These are phyloP conservation scores for Leucosticte australis DNA, from an alignment of 2,113 vertebrate species.

Conservation along the genomic window DNA sequence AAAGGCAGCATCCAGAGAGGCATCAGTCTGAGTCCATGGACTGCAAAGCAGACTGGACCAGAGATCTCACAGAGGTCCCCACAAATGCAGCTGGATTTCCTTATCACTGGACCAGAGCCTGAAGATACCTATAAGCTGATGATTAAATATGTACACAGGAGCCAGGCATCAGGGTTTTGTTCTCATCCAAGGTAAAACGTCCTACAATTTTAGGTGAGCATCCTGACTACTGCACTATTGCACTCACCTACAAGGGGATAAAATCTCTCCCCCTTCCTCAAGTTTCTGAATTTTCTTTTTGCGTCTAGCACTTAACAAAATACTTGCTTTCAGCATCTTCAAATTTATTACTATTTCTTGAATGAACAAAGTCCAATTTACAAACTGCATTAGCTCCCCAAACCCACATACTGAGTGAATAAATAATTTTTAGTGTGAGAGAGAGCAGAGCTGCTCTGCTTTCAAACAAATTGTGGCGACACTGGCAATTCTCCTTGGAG, in stretches of 20 bases:
- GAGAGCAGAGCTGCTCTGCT: not conserved
- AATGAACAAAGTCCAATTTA: constrained; percentile 12
- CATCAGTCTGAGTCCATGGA: not conserved
- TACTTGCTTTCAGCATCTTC: not conserved
- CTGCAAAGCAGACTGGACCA: not conserved
- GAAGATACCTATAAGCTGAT: not conserved
- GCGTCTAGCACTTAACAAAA: not conserved
- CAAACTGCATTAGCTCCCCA: not conserved
- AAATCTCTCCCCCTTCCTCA: not conserved
- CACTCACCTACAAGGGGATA: not conserved
- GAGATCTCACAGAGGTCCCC: not conserved
- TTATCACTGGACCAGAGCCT: not conserved
- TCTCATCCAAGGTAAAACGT: not conserved
- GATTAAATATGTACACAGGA: not conserved
- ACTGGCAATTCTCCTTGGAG: not conserved
- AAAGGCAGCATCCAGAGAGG: not conserved
- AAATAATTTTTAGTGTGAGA: not conserved
- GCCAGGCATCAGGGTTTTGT: not conserved
- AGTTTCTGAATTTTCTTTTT: not conserved
- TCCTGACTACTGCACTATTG: not conserved
- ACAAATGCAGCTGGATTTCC: not conserved
- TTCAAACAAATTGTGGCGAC: not conserved
- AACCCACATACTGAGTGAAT: constrained; percentile 13
- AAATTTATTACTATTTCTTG: constrained; percentile 20
- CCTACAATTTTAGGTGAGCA: not conserved